Evolutionary conservation across 2,888 invertebrate species (phyloP), one percentile per base, ranked within the genome.

Genomic region (Chloroclystis v-ata): DNA sequence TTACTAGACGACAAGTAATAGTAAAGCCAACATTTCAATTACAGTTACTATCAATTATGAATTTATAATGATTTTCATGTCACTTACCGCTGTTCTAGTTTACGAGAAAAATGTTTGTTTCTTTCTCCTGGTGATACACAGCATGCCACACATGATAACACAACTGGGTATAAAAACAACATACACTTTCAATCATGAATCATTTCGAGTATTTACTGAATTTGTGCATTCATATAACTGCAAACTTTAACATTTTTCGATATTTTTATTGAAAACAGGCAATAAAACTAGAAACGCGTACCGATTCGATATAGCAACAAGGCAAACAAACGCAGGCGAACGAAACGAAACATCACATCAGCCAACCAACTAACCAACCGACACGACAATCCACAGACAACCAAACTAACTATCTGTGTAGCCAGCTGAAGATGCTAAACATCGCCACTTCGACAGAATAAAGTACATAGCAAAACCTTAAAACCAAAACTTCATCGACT

Each of bases 21-120:
- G 20, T 46, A 29, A 47, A 10, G 35, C 35, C 11, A 56, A 46
- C 43, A 54, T 45, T 49, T 54, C 46, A 51, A 51, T 40, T 24
- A 49, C 51, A 54, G 56, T 52, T 56, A 60, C 55, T 56, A 51
- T 63, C 49, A 64, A 53, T 58, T 53, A 53, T 56, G 59, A 59
- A 62, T 67, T 49, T 45, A 51, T 60, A 57, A 59, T 59, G 57
- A 61, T 67, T 64, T 60, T 54, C 54, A 65, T 47, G 59, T 54
- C 49, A 79, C 85, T 82, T 82, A 86, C 85, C 79, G 72, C 72
- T 78, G 67, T 73, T 72, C 68, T 69, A 74, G 66, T 69, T 74
- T 69, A 75, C 61, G 75, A 76, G 67, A 71, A 72, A 65, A 71
- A 81, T 78, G 78, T 82, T 77, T 82, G 83, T 82, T 83, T 82